Evolutionary conservation across 2,888 invertebrate genomes (phyloP), one percentile per base, ranked within the genome.

Genomic region (Ichneumoninae sp.): DNA sequence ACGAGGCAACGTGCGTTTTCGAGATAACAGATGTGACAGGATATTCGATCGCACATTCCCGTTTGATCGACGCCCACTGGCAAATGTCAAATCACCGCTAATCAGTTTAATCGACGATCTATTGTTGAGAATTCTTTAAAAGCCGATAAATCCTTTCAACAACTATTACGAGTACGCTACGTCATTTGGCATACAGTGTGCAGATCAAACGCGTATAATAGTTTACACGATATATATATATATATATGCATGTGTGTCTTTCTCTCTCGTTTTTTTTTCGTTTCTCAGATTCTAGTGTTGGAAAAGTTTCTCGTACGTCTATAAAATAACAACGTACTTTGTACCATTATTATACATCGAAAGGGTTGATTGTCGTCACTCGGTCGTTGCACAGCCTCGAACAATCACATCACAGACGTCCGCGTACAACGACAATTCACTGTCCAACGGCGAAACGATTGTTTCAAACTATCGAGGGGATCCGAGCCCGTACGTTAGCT

Each of bases 1-100:
- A 30, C 8, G 65, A 44, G 66, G 75, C 69, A 85, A 83, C 80
- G 80, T 81, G 83, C 76, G 54, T 57, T 57, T 68, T 76, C 44
- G 50, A 22, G 69, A 78, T 65, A 82, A 66, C 82, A 85, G 82
- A 85, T 82, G 82, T 74, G 75, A 79, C 78, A 73, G 65, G 50
- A 47, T 57, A 22, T 19, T 19, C 16, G 26, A n/a, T 2, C 7
- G 50, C 1, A 26, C 73, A 44, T 60, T 6, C 22, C 26, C 44
- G 71, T 30, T 30, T 33, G 50, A 69, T 33, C 19, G 19, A 73
- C 81, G 77, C 74, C 77, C 76, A 74, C 84, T 77, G n/a, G 26
- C 26, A 52, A 76, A 75, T 57, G n/a, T 66, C 44, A 13, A 63
- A 76, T 71, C 7, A 16, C 7, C 16, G 33, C 30, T 65, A 68